Evolutionary conservation across 2,888 invertebrate species (phyloP).

Genomic region (Hybos culiciformis): DNA sequence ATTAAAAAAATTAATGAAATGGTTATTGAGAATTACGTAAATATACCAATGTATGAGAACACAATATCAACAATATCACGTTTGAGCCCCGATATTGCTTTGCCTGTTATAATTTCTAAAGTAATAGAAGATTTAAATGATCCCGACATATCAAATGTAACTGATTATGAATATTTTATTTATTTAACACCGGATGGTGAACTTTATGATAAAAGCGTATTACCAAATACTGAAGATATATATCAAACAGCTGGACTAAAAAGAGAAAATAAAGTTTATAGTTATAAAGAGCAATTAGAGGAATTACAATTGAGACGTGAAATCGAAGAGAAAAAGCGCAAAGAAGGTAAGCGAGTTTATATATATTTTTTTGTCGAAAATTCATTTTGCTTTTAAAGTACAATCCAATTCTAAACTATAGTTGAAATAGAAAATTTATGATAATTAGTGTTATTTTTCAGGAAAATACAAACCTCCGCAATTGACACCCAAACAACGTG

Average conservation of each 20-base stretch:
- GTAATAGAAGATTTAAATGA: slow-evolving; percentile 49
- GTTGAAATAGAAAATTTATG: too few relatives aligned
- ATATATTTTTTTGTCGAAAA: too few relatives aligned
- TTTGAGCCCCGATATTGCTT: slow-evolving; percentile 48
- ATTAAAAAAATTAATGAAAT: slow-evolving; percentile 44
- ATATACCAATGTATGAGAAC: slow-evolving; percentile 47
- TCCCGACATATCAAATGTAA: slow-evolving; percentile 52
- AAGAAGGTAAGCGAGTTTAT: too few relatives aligned
- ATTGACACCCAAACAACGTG: slow-evolving; percentile 80
- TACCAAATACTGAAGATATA: slow-evolving; percentile 39
- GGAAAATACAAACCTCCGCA: slow-evolving; percentile 59
- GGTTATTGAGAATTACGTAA: slow-evolving; percentile 45
- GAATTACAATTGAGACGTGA: slow-evolving; percentile 86
- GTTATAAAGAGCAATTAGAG: slow-evolving; percentile 91
- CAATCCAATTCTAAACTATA: too few relatives aligned
- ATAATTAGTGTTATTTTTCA: too few relatives aligned
- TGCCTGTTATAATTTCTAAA: slow-evolving; percentile 48
- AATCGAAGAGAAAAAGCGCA: slow-evolving; percentile 73
- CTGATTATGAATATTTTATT: slow-evolving; percentile 66
- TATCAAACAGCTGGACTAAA: slow-evolving; percentile 50
- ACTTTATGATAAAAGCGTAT: slow-evolving; percentile 75
- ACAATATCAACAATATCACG: slow-evolving; percentile 56
- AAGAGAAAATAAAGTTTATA: slow-evolving; percentile 91
- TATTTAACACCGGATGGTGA: slow-evolving; percentile 78
- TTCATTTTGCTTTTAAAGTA: too few relatives aligned